Conservation (phyloP, 1,140 invertebrate species). For the Conopomorpha cramerella region DNA sequence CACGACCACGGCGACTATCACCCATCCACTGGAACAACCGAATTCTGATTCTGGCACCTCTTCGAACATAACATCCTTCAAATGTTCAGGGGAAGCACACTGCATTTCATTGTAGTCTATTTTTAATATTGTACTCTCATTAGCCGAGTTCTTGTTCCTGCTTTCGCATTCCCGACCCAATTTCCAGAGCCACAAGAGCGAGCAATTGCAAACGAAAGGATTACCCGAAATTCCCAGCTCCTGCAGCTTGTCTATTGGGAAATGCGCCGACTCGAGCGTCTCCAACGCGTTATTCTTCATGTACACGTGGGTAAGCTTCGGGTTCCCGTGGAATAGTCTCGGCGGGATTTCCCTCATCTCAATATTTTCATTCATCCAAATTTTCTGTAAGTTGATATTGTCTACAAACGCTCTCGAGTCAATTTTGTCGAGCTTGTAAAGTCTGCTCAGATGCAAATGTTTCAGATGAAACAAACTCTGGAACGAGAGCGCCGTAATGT, state of each 20-base stretch:
- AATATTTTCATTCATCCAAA: constrained; percentile 78
- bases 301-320: constrained; percentile 73
- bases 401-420: constrained; percentile 79
- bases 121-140: constrained; percentile 37
- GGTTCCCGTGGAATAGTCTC: constrained; percentile 75
- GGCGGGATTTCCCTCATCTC: constrained; percentile 70
- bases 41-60: constrained; percentile 64
- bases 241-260: constrained; percentile 75
- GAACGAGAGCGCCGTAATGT: constrained; percentile 74
- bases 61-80: constrained; percentile 50
- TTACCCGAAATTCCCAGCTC: constrained; percentile 77
- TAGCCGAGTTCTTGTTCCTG: constrained; percentile 29
- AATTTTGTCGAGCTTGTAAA: constrained; percentile 68
- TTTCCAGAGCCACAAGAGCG: constrained; percentile 83
- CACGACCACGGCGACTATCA: constrained; percentile 60
- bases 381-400: constrained; percentile 78
- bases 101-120: constrained; percentile 59
- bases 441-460: constrained; percentile 70
- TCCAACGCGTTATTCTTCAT: constrained; percentile 73
- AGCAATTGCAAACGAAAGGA: constrained; percentile 86
- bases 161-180: constrained; percentile 63
- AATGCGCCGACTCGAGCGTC: constrained; percentile 76
- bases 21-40: constrained; percentile 65
- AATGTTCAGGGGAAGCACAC: constrained; percentile 59
- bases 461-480: constrained; percentile 78